Percentiles rank a stretch among this genome's conserved stretches.
phyloP scores from a whole-genome alignment of 2,888 invertebrate genomes.

The Xylocampa areola region DNA sequence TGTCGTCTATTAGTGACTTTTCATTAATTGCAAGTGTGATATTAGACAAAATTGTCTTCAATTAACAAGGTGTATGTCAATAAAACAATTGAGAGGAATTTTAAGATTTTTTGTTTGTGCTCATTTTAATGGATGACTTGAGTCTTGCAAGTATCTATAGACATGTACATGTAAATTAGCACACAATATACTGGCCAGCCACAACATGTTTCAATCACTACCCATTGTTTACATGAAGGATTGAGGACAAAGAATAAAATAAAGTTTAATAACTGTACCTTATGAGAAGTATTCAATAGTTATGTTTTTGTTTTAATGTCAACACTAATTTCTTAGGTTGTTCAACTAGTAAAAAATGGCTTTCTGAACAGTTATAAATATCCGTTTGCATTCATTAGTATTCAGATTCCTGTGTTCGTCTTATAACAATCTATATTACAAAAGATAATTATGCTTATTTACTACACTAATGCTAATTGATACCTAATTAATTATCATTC shows the following conservation, averaged over 20 bases:
- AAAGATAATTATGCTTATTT: no score
- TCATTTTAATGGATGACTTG: conserved; percentile 9
- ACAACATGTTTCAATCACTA: conserved; percentile 37
- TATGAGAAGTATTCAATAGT: neutral
- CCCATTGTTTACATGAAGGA: conserved; percentile 51
- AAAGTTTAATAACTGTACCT: neutral
- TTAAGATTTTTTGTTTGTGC: neutral
- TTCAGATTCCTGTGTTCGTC: no score
- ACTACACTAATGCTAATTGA: neutral
- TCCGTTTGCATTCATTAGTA: no score
- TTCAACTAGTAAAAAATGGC: no score
- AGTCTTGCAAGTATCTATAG: conserved; percentile 13
- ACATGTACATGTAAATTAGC: conserved; percentile 48
- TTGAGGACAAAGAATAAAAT: conserved; percentile 24
- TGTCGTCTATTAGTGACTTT: conserved; percentile 16
- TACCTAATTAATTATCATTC: conserved; percentile 13
- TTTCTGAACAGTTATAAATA: no score
- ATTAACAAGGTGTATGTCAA: conserved; percentile 9
- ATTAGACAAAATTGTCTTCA: conserved; percentile 35
- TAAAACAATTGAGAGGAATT: conserved; percentile 8
- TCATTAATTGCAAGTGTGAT: conserved; percentile 9
- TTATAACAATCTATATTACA: no score
- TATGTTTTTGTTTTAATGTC: neutral
- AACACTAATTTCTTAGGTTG: neutral
- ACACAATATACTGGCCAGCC: conserved; percentile 51